phyloP scores from a whole-genome alignment of 2,113 vertebrate species.

The human (Homo sapiens) region GRCh38 chr6:116579001-116579500 shows the following conservation, averaged over 20 bases:
- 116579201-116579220: constrained; percentile 13
- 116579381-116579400: neutral
- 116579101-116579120: too few relatives aligned
- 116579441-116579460: neutral
- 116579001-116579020: too few relatives aligned
- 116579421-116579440: neutral
- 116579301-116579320: neutral
- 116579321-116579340: neutral
- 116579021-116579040: too few relatives aligned
- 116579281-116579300: neutral
- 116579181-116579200: neutral
- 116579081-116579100: too few relatives aligned
- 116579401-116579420: neutral
- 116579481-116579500: neutral
- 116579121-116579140: too few relatives aligned
- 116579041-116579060: too few relatives aligned
- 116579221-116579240: neutral
- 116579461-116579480: neutral
- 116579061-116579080: too few relatives aligned
- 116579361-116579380: neutral
- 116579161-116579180: neutral
- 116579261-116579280: neutral
- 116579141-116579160: too few relatives aligned
- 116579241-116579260: neutral
- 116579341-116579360: neutral